Evolutionary conservation across 30 jellyfish, hydroid and myxozoan species (phyloP).

Genomic region (Rhopilema esculentum): DNA sequence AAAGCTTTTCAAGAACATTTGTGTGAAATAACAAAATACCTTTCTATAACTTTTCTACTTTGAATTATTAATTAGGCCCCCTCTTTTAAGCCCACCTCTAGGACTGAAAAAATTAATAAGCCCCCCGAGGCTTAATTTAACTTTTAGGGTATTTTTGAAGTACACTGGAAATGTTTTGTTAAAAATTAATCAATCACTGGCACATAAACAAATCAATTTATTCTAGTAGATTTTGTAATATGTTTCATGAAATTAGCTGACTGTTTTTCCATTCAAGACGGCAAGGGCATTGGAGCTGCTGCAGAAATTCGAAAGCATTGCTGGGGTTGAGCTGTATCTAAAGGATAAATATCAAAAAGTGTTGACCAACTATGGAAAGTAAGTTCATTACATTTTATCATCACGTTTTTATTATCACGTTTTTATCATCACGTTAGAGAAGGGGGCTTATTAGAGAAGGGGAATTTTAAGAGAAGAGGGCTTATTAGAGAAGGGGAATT

Average conservation of each 20-base stretch:
- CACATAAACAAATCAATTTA: too few species aligned
- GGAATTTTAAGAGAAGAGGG: neutral
- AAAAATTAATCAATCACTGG: too few species aligned
- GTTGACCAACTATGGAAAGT: slow-evolving; percentile 75
- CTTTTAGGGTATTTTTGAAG: too few species aligned
- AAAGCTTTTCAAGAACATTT: slow-evolving; percentile 61
- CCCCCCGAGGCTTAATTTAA: too few species aligned
- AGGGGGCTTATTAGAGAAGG: neutral
- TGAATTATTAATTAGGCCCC: too few species aligned
- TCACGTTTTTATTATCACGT: neutral
- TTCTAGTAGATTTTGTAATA: too few species aligned
- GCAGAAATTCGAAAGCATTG: slow-evolving; percentile 74
- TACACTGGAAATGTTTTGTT: too few species aligned
- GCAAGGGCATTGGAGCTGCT: slow-evolving; percentile 75
- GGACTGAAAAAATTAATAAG: too few species aligned
- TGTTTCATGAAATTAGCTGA: neutral
- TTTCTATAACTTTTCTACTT: neutral
- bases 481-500: neutral
- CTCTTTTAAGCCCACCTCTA: too few species aligned
- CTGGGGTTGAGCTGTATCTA: slow-evolving; percentile 82
- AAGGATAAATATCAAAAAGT: slow-evolving; percentile 84
- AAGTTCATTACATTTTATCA: slow-evolving; percentile 15
- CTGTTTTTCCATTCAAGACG: slow-evolving; percentile 54
- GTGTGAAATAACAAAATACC: slow-evolving; percentile 21
- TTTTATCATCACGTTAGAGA: too few species aligned